phyloP scores from a whole-genome alignment of 2,797 vertebrate genomes.

The Parambassis ranga region DNA sequence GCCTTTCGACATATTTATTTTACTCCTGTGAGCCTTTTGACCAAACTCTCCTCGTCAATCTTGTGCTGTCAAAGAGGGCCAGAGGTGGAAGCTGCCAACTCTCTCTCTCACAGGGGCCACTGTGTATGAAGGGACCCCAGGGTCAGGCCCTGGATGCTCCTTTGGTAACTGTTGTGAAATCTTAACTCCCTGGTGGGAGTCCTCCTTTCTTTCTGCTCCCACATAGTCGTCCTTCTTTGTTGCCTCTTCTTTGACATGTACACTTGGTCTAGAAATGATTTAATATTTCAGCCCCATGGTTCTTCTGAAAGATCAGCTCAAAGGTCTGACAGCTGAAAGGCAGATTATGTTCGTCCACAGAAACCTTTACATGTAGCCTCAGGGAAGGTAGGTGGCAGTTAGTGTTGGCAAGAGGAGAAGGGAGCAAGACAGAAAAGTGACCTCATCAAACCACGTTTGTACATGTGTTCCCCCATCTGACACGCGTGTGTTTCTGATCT shows the following conservation, averaged over 20 bases:
- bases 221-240: not conserved
- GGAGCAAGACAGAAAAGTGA: conserved; percentile 30
- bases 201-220: conserved; percentile 28
- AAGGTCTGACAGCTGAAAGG: conserved; percentile 30
- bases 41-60: conserved; percentile 73
- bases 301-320: conserved; percentile 1
- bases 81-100: conserved; percentile 65
- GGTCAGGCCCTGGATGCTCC: conserved; percentile 72
- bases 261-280: not conserved
- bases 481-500: conserved; percentile 73
- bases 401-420: not conserved
- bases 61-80: conserved; percentile 69
- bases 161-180: conserved; percentile 70
- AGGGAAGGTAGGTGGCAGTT: not conserved
- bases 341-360: conserved; percentile 33
- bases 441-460: conserved; percentile 65
- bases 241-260: not conserved
- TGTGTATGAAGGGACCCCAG: conserved; percentile 55
- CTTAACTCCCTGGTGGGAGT: conserved; percentile 49
- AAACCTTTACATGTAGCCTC: conserved; percentile 44
- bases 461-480: conserved; percentile 60
- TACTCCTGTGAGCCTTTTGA: conserved; percentile 73
- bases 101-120: conserved; percentile 56
- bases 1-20: conserved; percentile 71
- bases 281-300: not conserved